Percentiles rank a stretch among this genome's conserved stretches.
phyloP scores from a whole-genome alignment of 2,888 invertebrate species.

The Amblyjoppa fuscipennis region DNA sequence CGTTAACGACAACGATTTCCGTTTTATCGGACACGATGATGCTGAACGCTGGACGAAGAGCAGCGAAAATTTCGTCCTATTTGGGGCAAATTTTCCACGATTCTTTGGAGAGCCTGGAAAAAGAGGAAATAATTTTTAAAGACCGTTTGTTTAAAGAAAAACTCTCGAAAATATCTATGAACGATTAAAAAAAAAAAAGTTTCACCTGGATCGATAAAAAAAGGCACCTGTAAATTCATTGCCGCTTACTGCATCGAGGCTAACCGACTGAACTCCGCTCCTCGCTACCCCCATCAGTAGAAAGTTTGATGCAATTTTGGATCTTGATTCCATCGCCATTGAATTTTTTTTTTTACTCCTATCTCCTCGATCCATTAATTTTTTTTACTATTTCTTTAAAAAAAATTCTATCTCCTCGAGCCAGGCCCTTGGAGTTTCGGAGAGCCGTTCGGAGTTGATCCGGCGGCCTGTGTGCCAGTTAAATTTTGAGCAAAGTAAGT shows the following conservation, averaged over 20 bases:
- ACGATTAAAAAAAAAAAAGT: too few relatives aligned
- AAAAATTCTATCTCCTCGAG: conserved; percentile 1
- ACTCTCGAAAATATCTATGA: too few relatives aligned
- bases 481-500: conserved; percentile 42
- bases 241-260: too few relatives aligned
- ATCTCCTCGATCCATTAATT: neutral
- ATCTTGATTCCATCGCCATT: neutral
- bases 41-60: neutral
- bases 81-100: too few relatives aligned
- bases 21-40: neutral
- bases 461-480: neutral
- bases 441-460: neutral
- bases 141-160: too few relatives aligned
- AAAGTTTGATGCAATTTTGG: conserved; percentile 50
- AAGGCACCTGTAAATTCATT: too few relatives aligned
- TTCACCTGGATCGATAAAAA: too few relatives aligned
- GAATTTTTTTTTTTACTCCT: neutral
- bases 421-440: neutral
- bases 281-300: neutral
- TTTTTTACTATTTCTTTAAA: neutral
- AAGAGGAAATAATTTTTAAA: too few relatives aligned
- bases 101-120: neutral
- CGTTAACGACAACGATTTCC: neutral
- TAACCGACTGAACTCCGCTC: neutral
- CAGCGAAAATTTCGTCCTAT: neutral